Conservation (phyloP, 2,113 vertebrate genomes). For the Typhlomys cinereus region DNA sequence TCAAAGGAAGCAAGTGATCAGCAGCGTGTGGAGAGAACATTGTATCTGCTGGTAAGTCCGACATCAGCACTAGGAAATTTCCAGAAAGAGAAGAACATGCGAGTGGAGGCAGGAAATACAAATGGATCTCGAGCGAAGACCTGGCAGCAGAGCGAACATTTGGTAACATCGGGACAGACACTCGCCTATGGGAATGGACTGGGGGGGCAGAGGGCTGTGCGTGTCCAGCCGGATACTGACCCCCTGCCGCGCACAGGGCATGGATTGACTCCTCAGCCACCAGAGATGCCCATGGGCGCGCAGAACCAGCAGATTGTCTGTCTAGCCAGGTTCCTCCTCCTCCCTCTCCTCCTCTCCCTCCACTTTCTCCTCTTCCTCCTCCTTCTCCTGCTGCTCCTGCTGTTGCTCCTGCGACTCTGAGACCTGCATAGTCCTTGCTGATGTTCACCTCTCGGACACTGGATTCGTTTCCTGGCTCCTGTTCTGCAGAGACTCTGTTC, state of each 20-base stretch:
- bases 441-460: not conserved
- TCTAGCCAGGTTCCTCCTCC: not conserved
- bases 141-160: not conserved
- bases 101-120: not conserved
- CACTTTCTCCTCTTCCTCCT: no score
- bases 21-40: not conserved
- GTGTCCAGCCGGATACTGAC: not conserved
- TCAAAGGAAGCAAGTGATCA: not conserved
- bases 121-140: not conserved
- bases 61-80: not conserved
- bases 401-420: not conserved
- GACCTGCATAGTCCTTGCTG: rapidly evolving
- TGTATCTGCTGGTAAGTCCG: not conserved
- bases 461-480: not conserved
- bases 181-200: not conserved
- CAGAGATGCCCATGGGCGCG: no score
- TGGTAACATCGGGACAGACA: not conserved
- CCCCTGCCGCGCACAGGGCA: not conserved
- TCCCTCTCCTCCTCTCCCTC: no score
- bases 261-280: no score
- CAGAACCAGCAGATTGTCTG: not conserved
- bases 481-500: not conserved
- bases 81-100: not conserved
- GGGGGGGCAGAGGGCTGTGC: not conserved
- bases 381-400: not conserved